These are phyloP conservation scores for Malurus cyaneus DNA, from an alignment of 2,113 vertebrate species.

Conservation along the genomic window DNA sequence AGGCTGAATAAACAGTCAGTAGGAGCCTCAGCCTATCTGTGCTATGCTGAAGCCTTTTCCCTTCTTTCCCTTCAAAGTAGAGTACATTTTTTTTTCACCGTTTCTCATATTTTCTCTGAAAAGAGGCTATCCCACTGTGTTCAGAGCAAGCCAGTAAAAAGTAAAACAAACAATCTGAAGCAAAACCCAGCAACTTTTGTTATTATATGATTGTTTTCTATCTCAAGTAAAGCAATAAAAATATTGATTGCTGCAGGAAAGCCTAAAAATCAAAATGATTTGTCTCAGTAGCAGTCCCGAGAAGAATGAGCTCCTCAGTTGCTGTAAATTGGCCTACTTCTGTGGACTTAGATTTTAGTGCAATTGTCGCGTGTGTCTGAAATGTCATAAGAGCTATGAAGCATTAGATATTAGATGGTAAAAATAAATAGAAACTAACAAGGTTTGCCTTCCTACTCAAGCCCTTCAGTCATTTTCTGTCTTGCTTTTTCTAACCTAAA, in stretches of 20 bases:
- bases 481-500: not conserved
- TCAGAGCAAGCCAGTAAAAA: not conserved
- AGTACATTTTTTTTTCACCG: not conserved
- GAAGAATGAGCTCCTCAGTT: constrained; percentile 34
- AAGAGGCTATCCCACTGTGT: not conserved
- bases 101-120: not conserved
- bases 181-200: not conserved
- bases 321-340: constrained; percentile 31
- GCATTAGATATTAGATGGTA: constrained; percentile 26
- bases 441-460: constrained; percentile 5
- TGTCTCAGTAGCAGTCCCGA: constrained; percentile 34
- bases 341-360: constrained; percentile 8
- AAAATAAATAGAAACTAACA: constrained; percentile 53
- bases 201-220: constrained; percentile 30
- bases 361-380: not conserved
- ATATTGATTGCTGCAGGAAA: constrained; percentile 48
- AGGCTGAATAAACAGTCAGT: not conserved
- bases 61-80: not conserved
- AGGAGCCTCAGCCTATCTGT: not conserved
- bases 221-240: constrained; percentile 45
- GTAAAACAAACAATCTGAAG: constrained; percentile 18
- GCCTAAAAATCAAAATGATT: constrained; percentile 56
- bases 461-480: constrained; percentile 8
- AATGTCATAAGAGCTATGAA: constrained; percentile 29
- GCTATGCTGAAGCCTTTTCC: not conserved